Conservation (phyloP, 2,888 invertebrate species). For the Acrobasis suavella region DNA sequence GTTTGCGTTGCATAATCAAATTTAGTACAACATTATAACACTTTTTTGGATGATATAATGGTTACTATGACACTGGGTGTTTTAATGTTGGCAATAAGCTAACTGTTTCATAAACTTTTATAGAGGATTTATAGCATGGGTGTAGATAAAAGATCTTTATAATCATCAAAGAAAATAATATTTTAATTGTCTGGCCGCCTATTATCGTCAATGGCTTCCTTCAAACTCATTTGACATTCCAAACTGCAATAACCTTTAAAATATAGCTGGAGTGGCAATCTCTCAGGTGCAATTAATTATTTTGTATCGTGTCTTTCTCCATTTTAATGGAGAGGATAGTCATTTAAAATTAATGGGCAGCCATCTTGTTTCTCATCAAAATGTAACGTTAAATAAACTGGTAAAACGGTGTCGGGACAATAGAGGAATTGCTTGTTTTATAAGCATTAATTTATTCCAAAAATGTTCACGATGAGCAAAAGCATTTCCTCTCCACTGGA, state of each 20-base stretch:
- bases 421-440: background rate
- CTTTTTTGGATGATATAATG: no score
- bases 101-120: no score
- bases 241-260: slow-evolving; percentile 37
- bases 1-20: no score
- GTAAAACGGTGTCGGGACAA: slow-evolving; percentile 29
- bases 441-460: no score
- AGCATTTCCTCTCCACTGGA: no score
- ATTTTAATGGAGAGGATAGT: slow-evolving; percentile 60
- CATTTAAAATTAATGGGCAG: slow-evolving; percentile 65
- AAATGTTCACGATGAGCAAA: no score
- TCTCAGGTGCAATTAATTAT: slow-evolving; percentile 61
- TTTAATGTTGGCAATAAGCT: no score
- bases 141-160: no score
- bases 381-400: slow-evolving; percentile 56
- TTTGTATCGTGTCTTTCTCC: slow-evolving; percentile 52
- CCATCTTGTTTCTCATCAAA: slow-evolving; percentile 64
- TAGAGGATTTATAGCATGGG: no score
- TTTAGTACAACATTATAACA: no score
- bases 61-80: no score
- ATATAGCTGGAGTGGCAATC: slow-evolving; percentile 44
- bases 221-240: slow-evolving; percentile 17
- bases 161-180: background rate
- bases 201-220: slow-evolving; percentile 2
- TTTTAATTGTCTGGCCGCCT: background rate